Percentiles rank a stretch among this genome's conserved stretches.
Conservation (phyloP, 1,140 invertebrate species). For the Drosophila hydei region DNA sequence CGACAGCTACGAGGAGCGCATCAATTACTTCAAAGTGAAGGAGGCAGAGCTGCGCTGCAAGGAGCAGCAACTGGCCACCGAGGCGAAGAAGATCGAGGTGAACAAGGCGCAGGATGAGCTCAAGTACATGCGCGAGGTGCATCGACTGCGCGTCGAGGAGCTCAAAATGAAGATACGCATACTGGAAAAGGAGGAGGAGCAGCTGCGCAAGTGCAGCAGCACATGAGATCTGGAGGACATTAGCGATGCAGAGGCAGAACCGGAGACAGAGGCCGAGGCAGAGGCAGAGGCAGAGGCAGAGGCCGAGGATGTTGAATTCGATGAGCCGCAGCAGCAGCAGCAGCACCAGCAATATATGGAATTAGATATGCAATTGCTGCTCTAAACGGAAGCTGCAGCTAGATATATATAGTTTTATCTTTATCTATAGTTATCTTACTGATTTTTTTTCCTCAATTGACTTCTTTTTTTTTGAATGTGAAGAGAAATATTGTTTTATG, state of each 20-base stretch:
- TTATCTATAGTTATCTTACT: conserved; percentile 6
- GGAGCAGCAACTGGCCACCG: conserved; percentile 74
- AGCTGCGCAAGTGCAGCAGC: conserved; percentile 60
- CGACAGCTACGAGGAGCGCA: conserved; percentile 78
- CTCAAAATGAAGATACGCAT: conserved; percentile 82
- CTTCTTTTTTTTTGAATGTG: conserved; percentile 21
- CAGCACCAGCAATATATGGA: conserved; percentile 34
- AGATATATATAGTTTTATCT: conserved; percentile 22
- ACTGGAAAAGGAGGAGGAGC: conserved; percentile 80
- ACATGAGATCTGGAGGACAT: conserved; percentile 77
- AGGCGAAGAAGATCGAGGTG: conserved; percentile 77
- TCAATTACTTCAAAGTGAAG: conserved; percentile 76
- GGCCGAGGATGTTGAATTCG: conserved; percentile 8
- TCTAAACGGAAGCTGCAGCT: conserved; percentile 23
- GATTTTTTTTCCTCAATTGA: background rate
- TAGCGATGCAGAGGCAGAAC: conserved; percentile 51
- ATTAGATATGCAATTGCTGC: conserved; percentile 47
- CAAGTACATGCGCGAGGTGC: conserved; percentile 77
- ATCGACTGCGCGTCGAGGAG: conserved; percentile 77
- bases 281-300: too few relatives aligned
- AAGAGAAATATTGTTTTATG: background rate
- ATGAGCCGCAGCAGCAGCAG: background rate
- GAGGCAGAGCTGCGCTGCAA: conserved; percentile 80
- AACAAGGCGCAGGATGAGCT: conserved; percentile 78
- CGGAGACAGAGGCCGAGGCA: too few relatives aligned